Evolutionary conservation across 2,797 vertebrate genomes (phyloP), one percentile per base, ranked within the genome.

Genomic region (Anabacerthia variegaticeps): DNA sequence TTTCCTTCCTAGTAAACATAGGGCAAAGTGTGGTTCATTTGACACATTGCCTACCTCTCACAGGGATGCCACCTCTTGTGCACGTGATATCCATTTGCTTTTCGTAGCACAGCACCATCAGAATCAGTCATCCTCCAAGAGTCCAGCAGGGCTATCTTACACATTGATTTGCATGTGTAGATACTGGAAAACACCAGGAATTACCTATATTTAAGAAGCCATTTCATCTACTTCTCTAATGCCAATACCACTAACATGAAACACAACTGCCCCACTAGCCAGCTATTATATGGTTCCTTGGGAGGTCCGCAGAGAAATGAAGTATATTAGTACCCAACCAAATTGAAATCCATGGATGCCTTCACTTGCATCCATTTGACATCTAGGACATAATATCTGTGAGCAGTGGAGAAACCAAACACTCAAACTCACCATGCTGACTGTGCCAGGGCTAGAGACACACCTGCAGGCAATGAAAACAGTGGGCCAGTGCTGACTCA

Each of bases 1-100:
- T 79, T 88, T 95, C 73, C 59, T 86, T 93, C 85, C 51, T 52
- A 14, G 61, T 41, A 66, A 92, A 80, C 68, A 37, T 24, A 62
- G 91, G 92, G 62, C 91, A 94, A 93, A 91, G 89, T 69, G 34
- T 84, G 62, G 48, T 63, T 87, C 61, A 74, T 67, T 75, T 92
- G 77, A 89, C 88, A 68, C 81, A 48, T 1, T 61, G 56, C 68
- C 17, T 68, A 68, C 61, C 36, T 36, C 46, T 68, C 72, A 94
- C 12, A 2, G 58, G 49, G 78, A 75, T 84, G 62, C 43, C 51
- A 78, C n/a, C 39, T 69, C 61, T 81, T 58, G 46, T 49, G 32
- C 82, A 81, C 0, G 0, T 88, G 85, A 92, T 41, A 56, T 8
- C 37, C 17, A 10, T 36, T 75, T 67, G 51, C 10, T 81, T 81